Conservation (phyloP, 2,888 invertebrate species). For the Salticus scenicus region DNA sequence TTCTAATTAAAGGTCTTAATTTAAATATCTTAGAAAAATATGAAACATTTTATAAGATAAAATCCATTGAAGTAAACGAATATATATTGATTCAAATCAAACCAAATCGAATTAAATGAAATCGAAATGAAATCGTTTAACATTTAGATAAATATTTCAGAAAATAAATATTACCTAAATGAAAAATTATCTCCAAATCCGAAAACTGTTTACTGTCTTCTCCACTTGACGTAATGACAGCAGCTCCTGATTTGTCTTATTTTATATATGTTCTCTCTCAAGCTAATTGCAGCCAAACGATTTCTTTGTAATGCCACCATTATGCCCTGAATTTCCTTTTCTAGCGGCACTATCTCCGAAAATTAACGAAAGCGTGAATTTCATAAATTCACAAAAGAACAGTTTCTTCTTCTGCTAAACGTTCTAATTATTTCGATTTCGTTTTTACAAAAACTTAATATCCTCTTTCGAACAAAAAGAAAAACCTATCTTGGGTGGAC, state of each 20-base stretch:
- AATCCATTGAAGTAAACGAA: too few species aligned
- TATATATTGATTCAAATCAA: too few species aligned
- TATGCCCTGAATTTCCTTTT: slow-evolving; percentile 40
- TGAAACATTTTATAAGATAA: too few species aligned
- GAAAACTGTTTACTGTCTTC: not conserved
- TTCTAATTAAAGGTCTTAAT: too few species aligned
- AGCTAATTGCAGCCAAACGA: not conserved
- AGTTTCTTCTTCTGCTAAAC: slow-evolving; percentile 47
- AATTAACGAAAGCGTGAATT: slow-evolving; percentile 62
- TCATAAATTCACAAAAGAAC: slow-evolving; percentile 39
- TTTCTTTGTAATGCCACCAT: slow-evolving; percentile 9
- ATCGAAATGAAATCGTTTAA: too few species aligned
- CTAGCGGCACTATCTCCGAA: slow-evolving; percentile 34
- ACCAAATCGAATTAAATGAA: too few species aligned
- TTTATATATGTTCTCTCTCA: not conserved
- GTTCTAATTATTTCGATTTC: slow-evolving; percentile 61
- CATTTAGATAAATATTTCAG: too few species aligned
- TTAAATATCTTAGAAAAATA: too few species aligned
- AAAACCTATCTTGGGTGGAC: slow-evolving; percentile 33
- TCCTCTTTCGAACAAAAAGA: slow-evolving; percentile 49
- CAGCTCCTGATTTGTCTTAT: not conserved
- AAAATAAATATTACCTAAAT: too few species aligned
- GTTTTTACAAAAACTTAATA: slow-evolving; percentile 28
- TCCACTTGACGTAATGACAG: not conserved
- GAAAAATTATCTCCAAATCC: too few species aligned